Base-by-base conservation (phyloP, 1,140 invertebrate species). In the Phenacoccus solenopsis region DNA sequence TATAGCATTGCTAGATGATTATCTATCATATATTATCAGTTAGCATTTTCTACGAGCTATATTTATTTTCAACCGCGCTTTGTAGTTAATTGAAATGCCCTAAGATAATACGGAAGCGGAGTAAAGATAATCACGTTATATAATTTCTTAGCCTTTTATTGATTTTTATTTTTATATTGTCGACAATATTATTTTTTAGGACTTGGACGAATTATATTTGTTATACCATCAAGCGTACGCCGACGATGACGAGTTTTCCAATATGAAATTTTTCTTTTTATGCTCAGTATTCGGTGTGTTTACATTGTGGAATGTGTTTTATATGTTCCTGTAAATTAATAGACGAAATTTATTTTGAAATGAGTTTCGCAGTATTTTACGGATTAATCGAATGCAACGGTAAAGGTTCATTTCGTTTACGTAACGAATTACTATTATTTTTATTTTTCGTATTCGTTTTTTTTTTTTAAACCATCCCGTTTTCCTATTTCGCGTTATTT, bases 201-300 rank as follows among this genome's bases (percentile, higher is more conserved):
- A 74, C 69, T 68, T 74, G 72, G 70, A 74, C 38, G 69, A 71
- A 30, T 69, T 73, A 32, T 74, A 72, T 70, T 20, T 61, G 27
- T 72, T 69, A 59, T 74, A 72, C 67, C 71, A 69, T 61, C 59
- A 61, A 32, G 69, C 68, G 56, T 73, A 74, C 49, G 72, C 72
- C 35, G 72, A 72, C 20, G 59, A 64, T 10, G 59, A 64, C 59
- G 59, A 64, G 1, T 64, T 64, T 2, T 64, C 59, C 22, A 64
- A 64, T 10, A 5, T 64, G 25, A 25, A 25, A 64, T 25, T 64
- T 64, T 9, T 25, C 4, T 20, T 64, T 24, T 10, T 27, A 10
- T 10, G 10, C 59, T 4, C 59, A 20, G 22, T 27, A 9, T 64
- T 64, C 21, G 59, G 59, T 10, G 25, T 64, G 13, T 24, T 25